Conservation (phyloP, 2,888 invertebrate species). For the Diploptera punctata region DNA sequence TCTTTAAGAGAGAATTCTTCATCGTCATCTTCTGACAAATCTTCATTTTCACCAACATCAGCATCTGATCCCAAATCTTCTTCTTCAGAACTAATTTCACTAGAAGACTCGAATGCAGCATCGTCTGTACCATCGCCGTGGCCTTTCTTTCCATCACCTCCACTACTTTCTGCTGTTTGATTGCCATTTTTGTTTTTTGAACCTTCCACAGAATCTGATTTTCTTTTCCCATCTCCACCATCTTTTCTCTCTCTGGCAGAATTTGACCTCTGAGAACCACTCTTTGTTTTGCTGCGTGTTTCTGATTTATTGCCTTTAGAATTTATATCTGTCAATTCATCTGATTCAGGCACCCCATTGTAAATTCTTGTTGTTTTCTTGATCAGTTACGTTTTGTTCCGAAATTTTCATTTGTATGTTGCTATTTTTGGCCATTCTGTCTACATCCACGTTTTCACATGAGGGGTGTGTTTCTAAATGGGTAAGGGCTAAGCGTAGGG, state of each 20-base stretch:
- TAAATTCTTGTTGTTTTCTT: conserved; percentile 6
- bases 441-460: neutral
- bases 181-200: conserved; percentile 31
- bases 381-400: neutral
- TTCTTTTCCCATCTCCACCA: conserved; percentile 14
- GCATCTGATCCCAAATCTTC: conserved; percentile 34
- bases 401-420: neutral
- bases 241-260: conserved; percentile 8
- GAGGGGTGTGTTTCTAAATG: conserved; percentile 30
- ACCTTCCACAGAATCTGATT: neutral
- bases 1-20: conserved; percentile 30
- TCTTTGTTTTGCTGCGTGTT: neutral
- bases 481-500: conserved; percentile 33
- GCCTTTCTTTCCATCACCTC: conserved; percentile 10
- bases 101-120: conserved; percentile 30
- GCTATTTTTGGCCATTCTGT: neutral
- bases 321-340: neutral
- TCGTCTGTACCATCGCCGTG: conserved; percentile 25
- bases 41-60: conserved; percentile 35
- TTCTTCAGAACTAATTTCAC: conserved; percentile 31
- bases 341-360: neutral
- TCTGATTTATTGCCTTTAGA: neutral
- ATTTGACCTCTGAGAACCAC: conserved; percentile 5
- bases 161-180: conserved; percentile 1
- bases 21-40: conserved; percentile 37